Base-by-base conservation (phyloP, 2,797 vertebrate genomes). In the Craterocephalus amniculus region DNA sequence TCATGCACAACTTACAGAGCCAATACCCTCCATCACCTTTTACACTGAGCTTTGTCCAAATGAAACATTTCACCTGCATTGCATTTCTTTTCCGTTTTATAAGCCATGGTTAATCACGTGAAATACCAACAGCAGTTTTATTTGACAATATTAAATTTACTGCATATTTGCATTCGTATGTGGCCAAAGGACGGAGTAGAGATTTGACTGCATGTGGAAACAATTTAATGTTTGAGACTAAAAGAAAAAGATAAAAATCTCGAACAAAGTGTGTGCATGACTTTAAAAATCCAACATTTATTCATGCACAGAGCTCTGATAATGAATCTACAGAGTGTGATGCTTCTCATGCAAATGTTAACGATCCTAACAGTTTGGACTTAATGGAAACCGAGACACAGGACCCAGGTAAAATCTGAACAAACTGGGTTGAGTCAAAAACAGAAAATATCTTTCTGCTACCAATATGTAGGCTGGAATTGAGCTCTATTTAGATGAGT, bases 1-100 rank as follows among this genome's bases (percentile, higher is more conserved):
- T 49, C 45, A 49, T 12, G 11, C 38, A 8, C 10, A 40, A 27
- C 58, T 22, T 4, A 20, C 40, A 10, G 13, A 34, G 31, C 61
- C 32, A 27, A 45, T n/a, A 62, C 29, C 59, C 27, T 48, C n/a
- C 27, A 62, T 62, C 40, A 32, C 40, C 27, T 32, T 31, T 31
- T 31, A 61, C 38, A 61, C 40, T 20, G 9, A 40, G 38, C 38
- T 18, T 40, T 40, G 38, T 16, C 4, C 38, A 40, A 40, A 40
- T 2, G 18, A 40, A 16, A 40, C 38, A 40, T 14, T 14, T 16
- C 6, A 4, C 18, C 16, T 40, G 14, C 38, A 14, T 40, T 16
- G 13, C 35, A 36, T 36, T 36, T 14, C 38, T 18, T 40, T 18
- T 4, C 38, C 6, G 48, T 49, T 49, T 49, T 24, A 11, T 14